These are phyloP conservation scores for Thera britannica DNA, from an alignment of 2,888 invertebrate species.

Conservation along the genomic window DNA sequence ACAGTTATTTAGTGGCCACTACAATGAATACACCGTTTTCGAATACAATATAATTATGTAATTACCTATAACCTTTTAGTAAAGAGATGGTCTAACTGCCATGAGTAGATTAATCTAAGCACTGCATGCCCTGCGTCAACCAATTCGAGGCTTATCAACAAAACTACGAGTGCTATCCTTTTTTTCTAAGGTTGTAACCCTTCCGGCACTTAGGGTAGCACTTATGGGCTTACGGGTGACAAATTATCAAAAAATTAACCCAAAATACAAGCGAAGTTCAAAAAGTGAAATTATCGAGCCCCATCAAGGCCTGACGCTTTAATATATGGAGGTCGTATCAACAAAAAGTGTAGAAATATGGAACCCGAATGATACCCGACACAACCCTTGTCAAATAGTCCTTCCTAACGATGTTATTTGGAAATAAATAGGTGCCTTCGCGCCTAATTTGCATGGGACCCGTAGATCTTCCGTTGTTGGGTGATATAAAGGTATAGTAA, in stretches of 20 bases:
- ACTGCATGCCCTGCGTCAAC: no score
- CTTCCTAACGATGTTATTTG: conserved; percentile 56
- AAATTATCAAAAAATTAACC: not conserved
- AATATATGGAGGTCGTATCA: conserved; percentile 66
- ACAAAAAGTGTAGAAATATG: conserved; percentile 67
- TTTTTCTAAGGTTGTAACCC: no score
- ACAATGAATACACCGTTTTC: no score
- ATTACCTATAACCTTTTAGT: no score
- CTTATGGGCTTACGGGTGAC: not conserved
- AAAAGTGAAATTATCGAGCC: conserved; percentile 27
- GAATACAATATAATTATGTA: no score
- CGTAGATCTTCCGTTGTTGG: conserved; percentile 26
- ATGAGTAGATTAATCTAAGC: no score
- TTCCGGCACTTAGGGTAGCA: no score
- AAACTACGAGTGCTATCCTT: no score
- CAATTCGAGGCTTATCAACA: no score
- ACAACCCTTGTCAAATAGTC: conserved; percentile 66
- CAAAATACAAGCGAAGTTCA: conserved; percentile 11
- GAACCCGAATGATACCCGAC: conserved; percentile 59
- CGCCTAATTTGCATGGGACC: conserved; percentile 58
- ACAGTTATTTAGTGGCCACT: no score
- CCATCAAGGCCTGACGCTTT: conserved; percentile 43
- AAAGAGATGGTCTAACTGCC: no score
- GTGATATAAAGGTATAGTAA: conserved; percentile 9
- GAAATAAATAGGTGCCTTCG: conserved; percentile 57